A percentile compares a stretch with the other conserved stretches of the same genome.
phyloP scores from a whole-genome alignment of 2,797 vertebrate species.

The Xenops minutus region DNA sequence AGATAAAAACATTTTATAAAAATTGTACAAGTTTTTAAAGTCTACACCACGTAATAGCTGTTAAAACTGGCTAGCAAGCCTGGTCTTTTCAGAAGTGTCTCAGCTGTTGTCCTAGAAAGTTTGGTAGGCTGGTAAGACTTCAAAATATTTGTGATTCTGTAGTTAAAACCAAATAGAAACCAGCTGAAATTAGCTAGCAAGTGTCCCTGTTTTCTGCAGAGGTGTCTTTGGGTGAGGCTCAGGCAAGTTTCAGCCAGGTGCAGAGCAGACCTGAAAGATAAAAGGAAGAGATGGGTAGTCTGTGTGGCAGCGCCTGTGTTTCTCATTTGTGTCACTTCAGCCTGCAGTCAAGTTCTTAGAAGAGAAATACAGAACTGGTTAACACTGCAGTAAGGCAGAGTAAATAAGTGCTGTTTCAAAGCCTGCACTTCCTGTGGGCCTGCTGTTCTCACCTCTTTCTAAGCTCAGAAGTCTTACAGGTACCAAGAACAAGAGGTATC shows the following conservation, averaged over 20 bases:
- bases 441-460: not conserved
- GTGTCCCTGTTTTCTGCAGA: conserved; percentile 29
- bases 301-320: not conserved
- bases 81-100: not conserved
- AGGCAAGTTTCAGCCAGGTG: conserved; percentile 54
- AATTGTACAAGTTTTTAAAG: not conserved
- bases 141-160: not conserved
- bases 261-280: conserved; percentile 75
- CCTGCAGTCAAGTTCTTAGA: not conserved
- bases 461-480: not conserved
- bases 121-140: not conserved
- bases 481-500: not conserved
- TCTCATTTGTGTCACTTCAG: conserved; percentile 26
- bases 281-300: conserved; percentile 57
- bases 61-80: not conserved
- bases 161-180: conserved; percentile 7
- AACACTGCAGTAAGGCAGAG: not conserved
- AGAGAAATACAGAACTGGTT: not conserved
- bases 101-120: not conserved
- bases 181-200: conserved; percentile 50
- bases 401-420: not conserved
- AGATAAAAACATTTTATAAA: conserved; percentile 33
- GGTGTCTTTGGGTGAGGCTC: conserved; percentile 51
- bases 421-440: not conserved
- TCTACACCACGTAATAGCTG: not conserved